Evolutionary conservation across 2,888 invertebrate species (phyloP), one percentile per base, ranked within the genome.

Genomic region (Diogma glabrata): DNA sequence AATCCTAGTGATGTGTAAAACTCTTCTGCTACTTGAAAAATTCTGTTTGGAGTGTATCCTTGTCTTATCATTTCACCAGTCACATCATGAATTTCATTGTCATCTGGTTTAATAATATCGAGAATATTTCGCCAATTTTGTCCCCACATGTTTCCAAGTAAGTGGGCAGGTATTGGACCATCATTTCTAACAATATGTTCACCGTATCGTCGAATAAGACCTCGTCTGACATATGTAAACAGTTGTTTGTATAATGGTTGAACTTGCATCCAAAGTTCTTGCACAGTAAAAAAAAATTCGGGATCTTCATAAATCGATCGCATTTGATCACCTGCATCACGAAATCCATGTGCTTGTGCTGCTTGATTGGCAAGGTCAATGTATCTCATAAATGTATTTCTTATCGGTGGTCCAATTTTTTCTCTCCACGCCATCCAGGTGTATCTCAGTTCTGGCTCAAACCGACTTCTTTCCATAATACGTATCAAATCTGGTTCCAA

Each of bases 71-170:
- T 81, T 60, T 86, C 85, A 3, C 80, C 71, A 0, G 88, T 88
- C 16, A 89, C 82, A 61, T 91, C 89, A 2, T 77, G 77, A 7
- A 79, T 77, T 49, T 81, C 77, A 2, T 17, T 40, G 0, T 84
- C 82, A 64, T 81, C 90, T 0, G 91, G 87, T 64, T 81, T 78
- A 53, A 88, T 81, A 30, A 85, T 64, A 55, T 85, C 83, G 62
- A 78, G 78, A 46, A 88, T 77, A 12, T 81, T 80, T 56, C 80
- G 80, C 88, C 88, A 89, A 59, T 82, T 82, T 64, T 89, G 88
- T 0, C 82, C 82, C 88, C 88, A 89, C 78, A 88, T 80, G 66
- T 88, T 86, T 12, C 90, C 91, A 12, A 92, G 64, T 12, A 92
- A 63, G 72, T 92, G 91, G 0, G 87, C 87, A 0, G 92, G 91